These are phyloP conservation scores for Itoplectis maculator DNA, from an alignment of 2,888 invertebrate species.

Conservation along the genomic window DNA sequence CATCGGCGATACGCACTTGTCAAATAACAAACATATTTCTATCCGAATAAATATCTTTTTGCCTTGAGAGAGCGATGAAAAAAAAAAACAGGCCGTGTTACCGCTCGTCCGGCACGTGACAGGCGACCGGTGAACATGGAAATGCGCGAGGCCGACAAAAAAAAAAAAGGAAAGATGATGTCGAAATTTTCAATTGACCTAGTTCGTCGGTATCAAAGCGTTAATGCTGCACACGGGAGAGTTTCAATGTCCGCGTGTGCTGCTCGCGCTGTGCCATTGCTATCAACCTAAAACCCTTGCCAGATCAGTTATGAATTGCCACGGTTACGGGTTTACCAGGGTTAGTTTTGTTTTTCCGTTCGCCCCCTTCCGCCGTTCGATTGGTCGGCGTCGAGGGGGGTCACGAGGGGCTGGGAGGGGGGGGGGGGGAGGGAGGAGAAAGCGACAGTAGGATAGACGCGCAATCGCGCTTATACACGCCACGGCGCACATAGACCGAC, in stretches of 20 bases:
- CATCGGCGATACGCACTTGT: neutral
- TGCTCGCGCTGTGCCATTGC: neutral
- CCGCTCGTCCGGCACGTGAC: neutral
- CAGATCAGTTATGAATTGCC: conserved; percentile 47
- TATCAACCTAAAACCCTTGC: conserved; percentile 35
- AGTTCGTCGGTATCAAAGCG: conserved; percentile 9
- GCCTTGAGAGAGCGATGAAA: neutral
- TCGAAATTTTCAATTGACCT: conserved; percentile 31
- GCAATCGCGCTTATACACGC: conserved; percentile 39
- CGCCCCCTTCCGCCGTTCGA: conserved; percentile 7
- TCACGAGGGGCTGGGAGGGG: neutral
- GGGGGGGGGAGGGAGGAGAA: neutral
- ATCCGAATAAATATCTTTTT: neutral
- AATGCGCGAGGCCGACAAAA: neutral
- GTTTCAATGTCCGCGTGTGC: neutral
- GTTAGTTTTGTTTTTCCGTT: conserved; percentile 17
- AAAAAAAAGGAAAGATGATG: neutral
- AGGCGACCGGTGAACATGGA: neutral
- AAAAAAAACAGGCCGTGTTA: neutral
- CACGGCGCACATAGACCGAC: neutral
- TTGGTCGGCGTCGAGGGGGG: conserved; percentile 11
- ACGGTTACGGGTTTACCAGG: conserved; percentile 12
- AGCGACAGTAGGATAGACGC: conserved; percentile 7
- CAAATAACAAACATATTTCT: neutral
- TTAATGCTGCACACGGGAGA: neutral